Conservation (phyloP, 1,140 invertebrate species). For the Solenopsis invicta region DNA sequence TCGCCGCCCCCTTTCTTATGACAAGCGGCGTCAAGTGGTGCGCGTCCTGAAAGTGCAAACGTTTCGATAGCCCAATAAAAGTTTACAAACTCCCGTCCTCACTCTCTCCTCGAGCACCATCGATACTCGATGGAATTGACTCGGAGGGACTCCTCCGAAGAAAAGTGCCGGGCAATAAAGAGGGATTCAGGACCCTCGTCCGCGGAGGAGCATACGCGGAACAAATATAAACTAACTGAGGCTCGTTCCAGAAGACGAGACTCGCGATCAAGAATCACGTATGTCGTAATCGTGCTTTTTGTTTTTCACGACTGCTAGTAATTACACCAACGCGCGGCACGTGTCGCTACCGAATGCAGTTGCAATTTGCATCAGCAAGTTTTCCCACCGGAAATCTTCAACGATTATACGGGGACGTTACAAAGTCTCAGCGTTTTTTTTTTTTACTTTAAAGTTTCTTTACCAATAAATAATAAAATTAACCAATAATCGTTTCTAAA, state of each 20-base stretch:
- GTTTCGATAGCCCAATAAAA: conserved; percentile 79
- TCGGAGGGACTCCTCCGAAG: conserved; percentile 21
- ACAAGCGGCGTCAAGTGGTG: conserved; percentile 64
- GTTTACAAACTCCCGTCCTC: conserved; percentile 76
- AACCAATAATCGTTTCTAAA: background rate
- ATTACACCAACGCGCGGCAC: conserved; percentile 41
- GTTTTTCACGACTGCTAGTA: background rate
- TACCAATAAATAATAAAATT: too few species aligned
- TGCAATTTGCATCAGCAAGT: conserved; percentile 35
- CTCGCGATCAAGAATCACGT: conserved; percentile 21
- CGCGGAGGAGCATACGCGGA: conserved; percentile 13
- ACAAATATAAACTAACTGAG: conserved; percentile 36
- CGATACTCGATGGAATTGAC: conserved; percentile 79
- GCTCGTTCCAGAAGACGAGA: background rate
- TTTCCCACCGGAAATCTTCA: conserved; percentile 28
- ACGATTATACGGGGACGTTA: background rate
- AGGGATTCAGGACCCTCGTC: conserved; percentile 54
- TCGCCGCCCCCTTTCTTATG: conserved; percentile 57
- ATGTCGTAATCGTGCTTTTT: conserved; percentile 15
- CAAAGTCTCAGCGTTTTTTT: background rate
- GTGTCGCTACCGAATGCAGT: background rate
- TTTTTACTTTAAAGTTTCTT: background rate
- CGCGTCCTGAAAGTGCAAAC: conserved; percentile 76
- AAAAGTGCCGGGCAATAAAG: conserved; percentile 52
- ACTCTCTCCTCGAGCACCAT: conserved; percentile 79